Evolutionary conservation across 2,113 vertebrate genomes (phyloP), one percentile per base, ranked within the genome.

Genomic region (Neolamprologus falcicula): DNA sequence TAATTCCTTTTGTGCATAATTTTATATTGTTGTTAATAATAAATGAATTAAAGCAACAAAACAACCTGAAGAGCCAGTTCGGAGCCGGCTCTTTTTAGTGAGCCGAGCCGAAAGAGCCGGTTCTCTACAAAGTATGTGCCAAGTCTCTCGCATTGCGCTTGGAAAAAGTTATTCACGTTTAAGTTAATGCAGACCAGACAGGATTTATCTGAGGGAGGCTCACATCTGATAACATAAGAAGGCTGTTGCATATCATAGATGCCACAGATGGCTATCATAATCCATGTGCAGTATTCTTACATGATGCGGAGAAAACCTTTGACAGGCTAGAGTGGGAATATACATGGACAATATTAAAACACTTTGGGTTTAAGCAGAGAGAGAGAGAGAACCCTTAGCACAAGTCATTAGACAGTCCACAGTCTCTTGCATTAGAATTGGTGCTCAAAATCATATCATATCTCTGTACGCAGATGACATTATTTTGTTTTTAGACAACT

Each of bases 11-110:
- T 54, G 52, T 54, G 5, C 3, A 12, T 12, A 12, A 54, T 7
- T 54, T 54, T 1, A 54, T 12, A 21, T 54, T 54, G 5, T 12
- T 54, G n/a, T 54, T 54, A 24, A 54, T 54, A 54, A 54, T 54
- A 7, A 54, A 54, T 54, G 0, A 53, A 53, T 53, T 21, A 54
- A 54, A 54, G 52, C 52, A 54, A 54, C 52, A 54, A 54, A 54
- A 54, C 52, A 54, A 21, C 52, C 52, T 11, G 52, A 54, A 50
- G 47, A 50, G 47, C 16, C 7, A 0, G 4, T 50, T 50, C 0
- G 47, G 47, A 16, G 45, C 8, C 8, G 3, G 4, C 3, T 19
- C 16, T 0, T 12, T 12, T 12, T 45, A 45, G 42, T 45, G 42
- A 45, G 42, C 42, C 12, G 12, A 45, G 42, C 42, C 14, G 45